phyloP scores from a whole-genome alignment of 2,888 invertebrate genomes.

The Orchesella flavescens region DNA sequence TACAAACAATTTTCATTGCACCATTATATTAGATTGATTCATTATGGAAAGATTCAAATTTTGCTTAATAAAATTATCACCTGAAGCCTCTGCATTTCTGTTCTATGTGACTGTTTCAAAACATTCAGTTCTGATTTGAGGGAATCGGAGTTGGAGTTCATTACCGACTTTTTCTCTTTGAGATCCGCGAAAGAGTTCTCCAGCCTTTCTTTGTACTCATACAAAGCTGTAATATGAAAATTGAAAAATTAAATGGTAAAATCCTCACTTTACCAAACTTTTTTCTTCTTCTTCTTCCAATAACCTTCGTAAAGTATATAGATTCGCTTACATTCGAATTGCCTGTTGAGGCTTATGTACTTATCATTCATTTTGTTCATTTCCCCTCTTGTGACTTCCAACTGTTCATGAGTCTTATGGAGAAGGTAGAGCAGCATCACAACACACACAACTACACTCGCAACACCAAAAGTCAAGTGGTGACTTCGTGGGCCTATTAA shows the following conservation, averaged over 20 bases:
- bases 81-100: slow-evolving; percentile 66
- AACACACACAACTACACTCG: slow-evolving; percentile 59
- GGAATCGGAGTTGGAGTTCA: slow-evolving; percentile 53
- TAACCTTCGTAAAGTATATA: not conserved
- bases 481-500: slow-evolving; percentile 59
- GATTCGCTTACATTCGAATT: slow-evolving; percentile 68
- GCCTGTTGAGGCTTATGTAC: slow-evolving; percentile 57
- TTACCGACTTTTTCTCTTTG: slow-evolving; percentile 66
- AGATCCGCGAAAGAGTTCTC: slow-evolving; percentile 67
- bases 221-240: slow-evolving; percentile 59
- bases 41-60: not conserved
- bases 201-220: slow-evolving; percentile 70
- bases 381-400: slow-evolving; percentile 52
- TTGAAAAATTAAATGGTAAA: not conserved
- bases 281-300: too few relatives aligned
- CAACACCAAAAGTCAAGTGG: slow-evolving; percentile 66
- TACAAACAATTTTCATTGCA: not conserved
- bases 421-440: slow-evolving; percentile 64
- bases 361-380: slow-evolving; percentile 59
- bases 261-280: not conserved
- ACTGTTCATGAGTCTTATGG: slow-evolving; percentile 65
- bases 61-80: slow-evolving; percentile 43
- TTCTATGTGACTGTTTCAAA: slow-evolving; percentile 54
- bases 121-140: slow-evolving; percentile 64
- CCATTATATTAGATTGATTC: not conserved